A percentile compares a stretch with the other conserved stretches of the same genome.
These are phyloP conservation scores for Myotis myotis DNA, from an alignment of 2,797 vertebrate genomes.

Conservation along the genomic window DNA sequence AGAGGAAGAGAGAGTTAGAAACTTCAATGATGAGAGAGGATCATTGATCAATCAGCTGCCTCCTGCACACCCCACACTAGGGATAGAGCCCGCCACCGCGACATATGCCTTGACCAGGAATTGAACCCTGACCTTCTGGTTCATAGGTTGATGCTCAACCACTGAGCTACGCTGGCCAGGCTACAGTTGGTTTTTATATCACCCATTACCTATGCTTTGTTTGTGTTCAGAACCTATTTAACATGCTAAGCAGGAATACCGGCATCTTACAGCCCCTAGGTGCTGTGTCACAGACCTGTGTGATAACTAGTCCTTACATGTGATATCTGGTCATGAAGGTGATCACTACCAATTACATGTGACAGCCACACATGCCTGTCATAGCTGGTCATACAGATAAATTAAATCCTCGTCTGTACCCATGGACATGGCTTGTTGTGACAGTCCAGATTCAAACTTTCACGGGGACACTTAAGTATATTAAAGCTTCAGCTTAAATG, in stretches of 20 bases:
- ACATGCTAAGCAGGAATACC: not conserved
- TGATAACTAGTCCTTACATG: not conserved
- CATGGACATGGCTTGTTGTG: not conserved
- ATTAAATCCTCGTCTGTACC: not conserved
- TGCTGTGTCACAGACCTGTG: not conserved
- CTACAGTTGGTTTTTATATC: not conserved
- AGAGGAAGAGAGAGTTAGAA: no score
- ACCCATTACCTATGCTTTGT: not conserved
- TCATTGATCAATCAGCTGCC: no score
- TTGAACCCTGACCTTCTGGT: no score
- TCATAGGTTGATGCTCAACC: no score
- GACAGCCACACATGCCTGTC: not conserved
- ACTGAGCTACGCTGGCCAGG: no score
- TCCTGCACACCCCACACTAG: no score
- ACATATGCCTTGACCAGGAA: no score
- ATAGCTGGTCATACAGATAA: not conserved
- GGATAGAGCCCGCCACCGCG: no score
- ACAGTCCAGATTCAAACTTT: not conserved
- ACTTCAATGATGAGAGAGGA: no score
- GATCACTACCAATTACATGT: not conserved
- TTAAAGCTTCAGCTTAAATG: not conserved
- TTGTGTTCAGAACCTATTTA: not conserved
- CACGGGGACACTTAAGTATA: not conserved
- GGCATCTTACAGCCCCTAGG: not conserved
- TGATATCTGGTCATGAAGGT: not conserved